Evolutionary conservation across 2,113 vertebrate species (phyloP), one percentile per base, ranked within the genome.

Genomic region (Cebidichthys violaceus): DNA sequence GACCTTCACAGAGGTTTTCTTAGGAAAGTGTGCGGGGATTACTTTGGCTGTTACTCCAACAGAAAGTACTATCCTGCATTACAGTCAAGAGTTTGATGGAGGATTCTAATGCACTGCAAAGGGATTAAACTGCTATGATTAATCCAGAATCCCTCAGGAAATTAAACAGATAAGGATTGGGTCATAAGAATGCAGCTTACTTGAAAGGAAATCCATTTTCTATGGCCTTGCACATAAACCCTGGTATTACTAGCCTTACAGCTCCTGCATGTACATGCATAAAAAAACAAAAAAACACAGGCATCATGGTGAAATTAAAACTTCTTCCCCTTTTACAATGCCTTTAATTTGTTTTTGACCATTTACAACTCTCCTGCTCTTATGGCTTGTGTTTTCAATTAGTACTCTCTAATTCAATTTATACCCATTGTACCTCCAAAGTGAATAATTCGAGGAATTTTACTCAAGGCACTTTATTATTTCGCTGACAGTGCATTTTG

Each of bases 161-260:
- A 94, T 94, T 93, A 93, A 92, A 94, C 88, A 94, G 94, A 94
- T 94, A 94, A 94, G 87, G 91, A 85, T 87, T 87, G 83, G 88
- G 87, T 90, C 93, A 91, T 93, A 93, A 93, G 92, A 92, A 95
- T 94, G 87, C 88, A 87, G 89, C 90, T 93, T 92, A 91, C 86
- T 91, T 90, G 85, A 94, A 91, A 91, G 86, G 88, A 94, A 93
- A 93, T 94, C 90, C 92, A 92, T 95, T 94, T 93, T 90, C 80
- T 88, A 72, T 89, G 85, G 91, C 90, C 88, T 82, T 79, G 88
- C 88, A 77, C 86, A 90, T 90, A 92, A 94, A 94, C 83, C 91
- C 81, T 85, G 85, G 86, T 86, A 90, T 93, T 92, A 91, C 87
- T 83, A 91, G 87, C 90, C 84, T 86, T 89, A 87, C 75, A 76